Base-by-base conservation (phyloP, 1,140 invertebrate species). In the Thalassaphorura encarpata region DNA sequence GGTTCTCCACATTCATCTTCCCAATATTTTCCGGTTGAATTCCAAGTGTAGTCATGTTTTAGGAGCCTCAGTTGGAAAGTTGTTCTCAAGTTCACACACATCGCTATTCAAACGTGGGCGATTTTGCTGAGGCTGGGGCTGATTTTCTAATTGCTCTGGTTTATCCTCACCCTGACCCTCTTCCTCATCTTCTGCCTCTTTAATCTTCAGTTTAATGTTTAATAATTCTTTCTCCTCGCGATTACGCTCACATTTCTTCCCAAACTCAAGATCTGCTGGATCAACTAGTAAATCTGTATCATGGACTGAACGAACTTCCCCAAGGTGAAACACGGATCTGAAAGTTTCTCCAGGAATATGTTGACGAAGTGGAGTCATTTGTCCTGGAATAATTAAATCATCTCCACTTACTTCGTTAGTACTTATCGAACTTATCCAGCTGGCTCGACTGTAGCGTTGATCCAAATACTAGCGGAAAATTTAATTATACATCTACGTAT, bases 261-360 rank as follows among this genome's bases (percentile, higher is more conserved):
- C 16, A 18, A 11, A 8, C 8, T 29, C 13, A 8, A 13, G 18
- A 39, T 11, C 15, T 8, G 15, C n/a, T 39, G 15, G 49, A 5
- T 24, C 23, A 26, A 51, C 48, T 27, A 51, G 33, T 21, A 18
- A 24, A 24, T 18, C 15, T 39, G 15, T 3, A 21, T 53, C 41
- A 31, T 39, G n/a, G 23, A 58, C 51, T 5, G 43, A 39, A 2
- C 50, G 41, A 2, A 58, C 24, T 26, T 58, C 50, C 4, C 43
- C 4, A 3, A 45, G 33, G 26, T 58, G 56, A 45, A 58, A 58
- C 1, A 58, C 56, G 11, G 56, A 58, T 2, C 51, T 50, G 45
- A 58, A 58, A 11, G 5, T 19, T 26, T 29, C 40, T 2, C 11
- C 36, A 16, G 56, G 51, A 18, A 39, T 31, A 24, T 58, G 56